A percentile compares a stretch with the other conserved stretches of the same genome.
phyloP scores from a whole-genome alignment of 2,888 invertebrate species.

The Parasteatoda lunata region DNA sequence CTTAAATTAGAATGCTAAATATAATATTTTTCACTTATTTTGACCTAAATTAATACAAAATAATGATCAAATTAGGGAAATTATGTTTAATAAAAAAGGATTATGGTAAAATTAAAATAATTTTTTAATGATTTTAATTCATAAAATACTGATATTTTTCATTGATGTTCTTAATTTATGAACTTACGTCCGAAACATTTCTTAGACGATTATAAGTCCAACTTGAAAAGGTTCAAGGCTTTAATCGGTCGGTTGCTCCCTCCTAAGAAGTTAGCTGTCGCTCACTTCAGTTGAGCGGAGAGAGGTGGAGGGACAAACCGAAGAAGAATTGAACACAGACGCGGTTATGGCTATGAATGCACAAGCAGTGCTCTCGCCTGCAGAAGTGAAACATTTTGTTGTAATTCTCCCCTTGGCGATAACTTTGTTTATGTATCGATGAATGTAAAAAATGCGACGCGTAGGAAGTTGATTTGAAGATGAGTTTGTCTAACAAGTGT shows the following conservation, averaged over 20 bases:
- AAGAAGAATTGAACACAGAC: not conserved
- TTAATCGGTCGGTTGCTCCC: slow-evolving; percentile 19
- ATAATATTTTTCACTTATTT: no score
- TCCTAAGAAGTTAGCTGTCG: slow-evolving; percentile 51
- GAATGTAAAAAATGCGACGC: not conserved
- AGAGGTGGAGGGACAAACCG: not conserved
- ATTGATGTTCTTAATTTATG: no score
- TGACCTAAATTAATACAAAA: no score
- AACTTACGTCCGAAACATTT: slow-evolving; percentile 1
- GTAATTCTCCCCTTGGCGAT: slow-evolving; percentile 43
- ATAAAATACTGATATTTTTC: no score
- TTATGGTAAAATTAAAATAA: no score
- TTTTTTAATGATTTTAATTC: no score
- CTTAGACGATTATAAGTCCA: slow-evolving; percentile 53
- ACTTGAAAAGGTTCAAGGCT: slow-evolving; percentile 62
- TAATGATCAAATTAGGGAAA: no score
- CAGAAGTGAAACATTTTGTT: slow-evolving; percentile 17
- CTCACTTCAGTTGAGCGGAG: not conserved
- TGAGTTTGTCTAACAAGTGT: no score
- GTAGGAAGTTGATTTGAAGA: no score
- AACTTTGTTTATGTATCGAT: not conserved
- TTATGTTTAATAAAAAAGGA: no score
- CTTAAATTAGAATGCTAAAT: no score
- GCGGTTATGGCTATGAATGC: slow-evolving; percentile 54
- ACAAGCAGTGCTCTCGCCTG: slow-evolving; percentile 27